Percentiles rank a stretch among this genome's conserved stretches.
Conservation (phyloP, 1,140 invertebrate species). For the Propsilocerus akamusi region DNA sequence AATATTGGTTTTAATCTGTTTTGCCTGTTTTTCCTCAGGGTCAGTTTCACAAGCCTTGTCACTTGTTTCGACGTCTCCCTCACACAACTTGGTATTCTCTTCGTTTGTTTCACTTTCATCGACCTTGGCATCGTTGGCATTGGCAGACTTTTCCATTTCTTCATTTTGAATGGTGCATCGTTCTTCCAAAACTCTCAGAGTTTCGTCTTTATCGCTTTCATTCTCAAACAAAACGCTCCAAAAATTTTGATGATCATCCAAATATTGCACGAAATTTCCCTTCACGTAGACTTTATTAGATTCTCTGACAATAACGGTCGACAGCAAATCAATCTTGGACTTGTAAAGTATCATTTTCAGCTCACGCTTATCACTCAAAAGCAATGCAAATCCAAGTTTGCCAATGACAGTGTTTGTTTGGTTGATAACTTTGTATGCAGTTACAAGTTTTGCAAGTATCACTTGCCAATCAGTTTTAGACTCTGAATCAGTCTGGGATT, state of each 20-base stretch:
- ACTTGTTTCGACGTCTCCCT: background rate
- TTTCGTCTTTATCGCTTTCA: background rate
- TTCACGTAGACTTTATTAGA: background rate
- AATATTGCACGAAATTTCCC: constrained; percentile 2
- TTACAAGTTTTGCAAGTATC: background rate
- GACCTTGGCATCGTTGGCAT: background rate
- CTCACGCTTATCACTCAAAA: background rate
- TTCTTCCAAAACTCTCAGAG: background rate
- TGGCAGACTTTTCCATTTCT: background rate
- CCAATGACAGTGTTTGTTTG: background rate
- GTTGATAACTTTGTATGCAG: background rate
- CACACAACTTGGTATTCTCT: too few relatives aligned
- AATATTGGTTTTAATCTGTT: background rate
- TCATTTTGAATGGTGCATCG: background rate
- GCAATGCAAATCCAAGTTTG: background rate
- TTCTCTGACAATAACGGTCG: background rate
- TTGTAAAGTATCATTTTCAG: background rate
- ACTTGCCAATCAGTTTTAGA: background rate
- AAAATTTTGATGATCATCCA: background rate
- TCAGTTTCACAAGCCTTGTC: background rate
- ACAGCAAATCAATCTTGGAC: background rate
- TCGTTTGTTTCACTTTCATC: too few relatives aligned
- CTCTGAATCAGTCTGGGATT: background rate
- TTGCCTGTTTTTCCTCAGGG: background rate
- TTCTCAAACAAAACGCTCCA: background rate